These are phyloP conservation scores for Hydrotaea diabolus DNA, from an alignment of 2,888 invertebrate genomes.

Conservation along the genomic window DNA sequence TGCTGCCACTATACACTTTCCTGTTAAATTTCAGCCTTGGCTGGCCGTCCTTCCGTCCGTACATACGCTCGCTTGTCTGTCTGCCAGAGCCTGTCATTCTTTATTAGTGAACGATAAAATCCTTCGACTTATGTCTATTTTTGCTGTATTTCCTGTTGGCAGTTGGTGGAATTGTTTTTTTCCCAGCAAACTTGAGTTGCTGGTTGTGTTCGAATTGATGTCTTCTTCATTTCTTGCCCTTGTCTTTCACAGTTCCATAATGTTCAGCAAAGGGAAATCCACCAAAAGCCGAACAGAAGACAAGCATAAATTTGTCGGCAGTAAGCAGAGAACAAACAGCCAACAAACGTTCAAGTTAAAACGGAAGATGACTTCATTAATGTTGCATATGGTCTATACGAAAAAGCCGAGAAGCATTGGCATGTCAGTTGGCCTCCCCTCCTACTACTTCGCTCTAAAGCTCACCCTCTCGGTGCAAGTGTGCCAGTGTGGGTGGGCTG, in stretches of 20 bases:
- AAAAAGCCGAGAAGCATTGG: slow-evolving; percentile 20
- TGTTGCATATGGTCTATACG: slow-evolving; percentile 49
- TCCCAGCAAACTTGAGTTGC: slow-evolving; percentile 26
- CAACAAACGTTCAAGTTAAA: slow-evolving; percentile 37
- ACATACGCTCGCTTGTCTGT: background rate
- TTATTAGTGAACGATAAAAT: slow-evolving; percentile 57
- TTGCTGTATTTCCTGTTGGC: background rate
- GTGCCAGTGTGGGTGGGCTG: slow-evolving; percentile 7
- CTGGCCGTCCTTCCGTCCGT: background rate
- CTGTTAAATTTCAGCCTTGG: background rate
- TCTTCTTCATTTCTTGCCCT: background rate
- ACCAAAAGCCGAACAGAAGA: background rate
- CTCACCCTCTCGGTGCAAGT: background rate
- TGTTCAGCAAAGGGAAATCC: slow-evolving; percentile 2
- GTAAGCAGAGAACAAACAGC: slow-evolving; percentile 4
- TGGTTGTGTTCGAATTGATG: slow-evolving; percentile 37
- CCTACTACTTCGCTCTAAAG: background rate
- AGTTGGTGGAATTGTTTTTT: background rate
- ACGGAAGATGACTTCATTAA: slow-evolving; percentile 58
- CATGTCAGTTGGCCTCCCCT: background rate
- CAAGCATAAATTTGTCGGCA: background rate
- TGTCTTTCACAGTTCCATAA: slow-evolving; percentile 5
- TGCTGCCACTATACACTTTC: slow-evolving; percentile 16
- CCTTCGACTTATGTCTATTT: slow-evolving; percentile 27
- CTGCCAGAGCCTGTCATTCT: slow-evolving; percentile 42